Conservation (phyloP, 1,140 invertebrate genomes). For the Lethrus apterus region DNA sequence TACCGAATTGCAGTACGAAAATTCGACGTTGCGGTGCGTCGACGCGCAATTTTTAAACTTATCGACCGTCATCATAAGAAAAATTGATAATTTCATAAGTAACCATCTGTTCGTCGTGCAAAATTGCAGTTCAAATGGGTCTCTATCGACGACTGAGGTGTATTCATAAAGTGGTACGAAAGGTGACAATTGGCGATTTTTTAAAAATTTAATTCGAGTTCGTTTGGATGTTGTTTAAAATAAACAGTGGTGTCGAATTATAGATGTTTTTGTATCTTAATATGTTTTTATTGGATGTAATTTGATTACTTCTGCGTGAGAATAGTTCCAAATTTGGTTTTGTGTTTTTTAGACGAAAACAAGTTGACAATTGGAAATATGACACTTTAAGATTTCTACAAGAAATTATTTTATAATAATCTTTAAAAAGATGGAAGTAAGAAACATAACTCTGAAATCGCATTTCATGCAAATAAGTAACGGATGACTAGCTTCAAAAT, state of each 20-base stretch:
- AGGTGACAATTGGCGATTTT: constrained; percentile 11
- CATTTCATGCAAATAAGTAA: no score
- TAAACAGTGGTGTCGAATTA: constrained; percentile 9
- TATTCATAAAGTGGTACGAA: constrained; percentile 3
- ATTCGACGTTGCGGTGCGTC: background rate
- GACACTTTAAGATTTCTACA: no score
- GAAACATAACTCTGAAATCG: no score
- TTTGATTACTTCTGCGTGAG: no score
- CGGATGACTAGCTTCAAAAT: no score
- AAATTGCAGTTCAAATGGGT: constrained; percentile 1
- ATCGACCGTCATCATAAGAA: background rate
- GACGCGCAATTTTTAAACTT: background rate
- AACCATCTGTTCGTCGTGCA: background rate
- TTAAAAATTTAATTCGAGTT: constrained; percentile 1
- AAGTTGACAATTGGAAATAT: no score
- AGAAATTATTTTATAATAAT: no score
- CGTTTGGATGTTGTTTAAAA: constrained; percentile 5
- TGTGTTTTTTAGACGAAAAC: no score
- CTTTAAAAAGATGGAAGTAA: no score
- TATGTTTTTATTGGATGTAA: no score
- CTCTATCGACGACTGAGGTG: constrained; percentile 7
- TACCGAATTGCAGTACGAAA: constrained; percentile 12
- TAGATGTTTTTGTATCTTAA: constrained; percentile 2
- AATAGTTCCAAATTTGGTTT: no score
- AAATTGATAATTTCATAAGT: background rate